These are phyloP conservation scores for Crocuta crocuta DNA, from an alignment of 2,113 vertebrate species.

Conservation along the genomic window DNA sequence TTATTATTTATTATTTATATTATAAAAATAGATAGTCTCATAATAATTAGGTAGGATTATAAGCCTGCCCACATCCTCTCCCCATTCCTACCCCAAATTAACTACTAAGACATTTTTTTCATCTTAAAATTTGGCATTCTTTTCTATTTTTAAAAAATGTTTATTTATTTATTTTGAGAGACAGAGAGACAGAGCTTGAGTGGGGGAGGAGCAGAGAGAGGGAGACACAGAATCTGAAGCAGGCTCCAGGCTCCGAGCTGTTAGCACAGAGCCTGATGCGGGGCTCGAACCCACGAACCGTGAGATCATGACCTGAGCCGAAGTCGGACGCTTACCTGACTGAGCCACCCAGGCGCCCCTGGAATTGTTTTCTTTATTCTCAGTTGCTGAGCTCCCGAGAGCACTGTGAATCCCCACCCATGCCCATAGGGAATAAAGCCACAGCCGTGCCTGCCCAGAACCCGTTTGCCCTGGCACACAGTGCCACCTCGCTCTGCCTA, in stretches of 20 bases:
- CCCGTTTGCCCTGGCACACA: neutral
- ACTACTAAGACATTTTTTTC: neutral
- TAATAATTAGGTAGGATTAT: neutral
- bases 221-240: too few species aligned
- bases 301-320: too few species aligned
- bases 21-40: neutral
- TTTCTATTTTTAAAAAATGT: neutral
- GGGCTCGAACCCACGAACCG: too few species aligned
- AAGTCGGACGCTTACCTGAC: too few species aligned
- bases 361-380: neutral
- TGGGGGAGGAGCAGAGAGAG: too few species aligned
- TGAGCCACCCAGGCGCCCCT: neutral
- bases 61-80: neutral
- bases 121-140: neutral
- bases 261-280: too few species aligned
- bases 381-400: neutral
- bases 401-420: neutral
- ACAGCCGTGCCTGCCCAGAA: neutral
- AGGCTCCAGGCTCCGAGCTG: too few species aligned
- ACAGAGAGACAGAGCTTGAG: too few species aligned
- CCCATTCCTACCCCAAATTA: neutral
- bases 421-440: rapidly evolving
- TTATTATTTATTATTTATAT: neutral
- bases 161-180: too few species aligned
- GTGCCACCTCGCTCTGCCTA: neutral